These are phyloP conservation scores for Drosophila trapezifrons DNA, from an alignment of 1,140 invertebrate species.

Conservation along the genomic window DNA sequence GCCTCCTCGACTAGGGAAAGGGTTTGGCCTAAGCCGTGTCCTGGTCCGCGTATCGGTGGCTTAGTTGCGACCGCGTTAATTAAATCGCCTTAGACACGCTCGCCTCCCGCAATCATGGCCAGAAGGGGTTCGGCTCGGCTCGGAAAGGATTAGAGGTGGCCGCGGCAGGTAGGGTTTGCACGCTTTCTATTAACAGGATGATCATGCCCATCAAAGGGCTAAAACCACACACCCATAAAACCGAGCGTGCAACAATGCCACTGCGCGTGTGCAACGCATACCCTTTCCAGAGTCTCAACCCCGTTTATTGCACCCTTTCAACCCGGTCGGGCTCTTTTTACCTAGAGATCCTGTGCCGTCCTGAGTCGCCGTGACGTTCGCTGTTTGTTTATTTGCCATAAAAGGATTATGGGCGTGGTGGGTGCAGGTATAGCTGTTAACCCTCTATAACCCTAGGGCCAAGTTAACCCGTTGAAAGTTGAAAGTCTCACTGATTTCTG, in stretches of 20 bases:
- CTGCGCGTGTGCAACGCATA: conserved; percentile 58
- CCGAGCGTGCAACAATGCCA: conserved; percentile 75
- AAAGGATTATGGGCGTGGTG: conserved; percentile 79
- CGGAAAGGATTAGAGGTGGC: conserved; percentile 40
- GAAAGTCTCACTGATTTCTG: conserved; percentile 4
- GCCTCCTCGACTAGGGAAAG: conserved; percentile 57
- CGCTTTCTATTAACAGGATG: conserved; percentile 83
- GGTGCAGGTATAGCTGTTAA: conserved; percentile 66
- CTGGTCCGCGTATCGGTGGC: conserved; percentile 32
- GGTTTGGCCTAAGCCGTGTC: conserved; percentile 52
- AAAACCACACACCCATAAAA: conserved; percentile 84
- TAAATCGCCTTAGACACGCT: conserved; percentile 83
- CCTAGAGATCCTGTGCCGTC: conserved; percentile 31
- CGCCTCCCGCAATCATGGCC: conserved; percentile 40
- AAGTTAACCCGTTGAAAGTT: conserved; percentile 65
- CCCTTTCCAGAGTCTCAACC: conserved; percentile 48
- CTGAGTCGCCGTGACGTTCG: conserved; percentile 56
- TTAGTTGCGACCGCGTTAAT: conserved; percentile 81
- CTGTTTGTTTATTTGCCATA: conserved; percentile 82
- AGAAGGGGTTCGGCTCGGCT: conserved; percentile 50
- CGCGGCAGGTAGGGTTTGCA: conserved; percentile 31
- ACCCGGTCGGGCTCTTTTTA: conserved; percentile 57
- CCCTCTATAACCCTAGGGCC: conserved; percentile 36
- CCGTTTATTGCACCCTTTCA: conserved; percentile 73
- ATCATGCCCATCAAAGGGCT: conserved; percentile 84